phyloP scores from a whole-genome alignment of 2,888 invertebrate species.

The Dastarcus helophoroides region DNA sequence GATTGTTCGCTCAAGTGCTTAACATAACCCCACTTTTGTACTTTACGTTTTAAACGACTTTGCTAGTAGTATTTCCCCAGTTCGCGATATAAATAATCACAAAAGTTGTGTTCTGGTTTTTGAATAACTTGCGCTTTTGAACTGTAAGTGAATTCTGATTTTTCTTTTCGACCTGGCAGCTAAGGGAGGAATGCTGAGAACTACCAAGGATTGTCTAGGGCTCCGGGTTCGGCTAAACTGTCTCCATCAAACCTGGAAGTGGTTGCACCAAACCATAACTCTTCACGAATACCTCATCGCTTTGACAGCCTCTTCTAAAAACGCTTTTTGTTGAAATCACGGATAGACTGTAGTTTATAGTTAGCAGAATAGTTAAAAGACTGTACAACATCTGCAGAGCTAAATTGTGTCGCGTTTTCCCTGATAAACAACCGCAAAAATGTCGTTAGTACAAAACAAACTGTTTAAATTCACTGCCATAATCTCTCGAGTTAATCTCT shows the following conservation, averaged over 20 bases:
- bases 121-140: neutral
- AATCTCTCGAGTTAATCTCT: constrained; percentile 15
- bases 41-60: constrained; percentile 8
- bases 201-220: constrained; percentile 74
- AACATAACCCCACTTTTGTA: constrained; percentile 9
- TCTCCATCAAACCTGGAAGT: constrained; percentile 91
- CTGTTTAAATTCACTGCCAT: constrained; percentile 19
- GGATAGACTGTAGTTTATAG: neutral
- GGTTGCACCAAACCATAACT: constrained; percentile 82
- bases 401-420: too few relatives aligned
- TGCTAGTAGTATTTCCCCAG: constrained; percentile 9
- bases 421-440: too few relatives aligned
- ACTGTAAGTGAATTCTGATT: too few relatives aligned
- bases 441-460: constrained; percentile 29
- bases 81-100: neutral
- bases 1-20: too few relatives aligned
- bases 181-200: constrained; percentile 43
- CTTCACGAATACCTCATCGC: constrained; percentile 80
- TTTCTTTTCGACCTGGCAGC: constrained; percentile 25
- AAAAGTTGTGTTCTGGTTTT: neutral
- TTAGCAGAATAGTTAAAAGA: too few relatives aligned
- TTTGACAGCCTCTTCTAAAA: constrained; percentile 63
- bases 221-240: constrained; percentile 79
- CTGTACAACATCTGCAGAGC: too few relatives aligned
- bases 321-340: constrained; percentile 29